These are phyloP conservation scores for Pararge aegeria DNA, from an alignment of 1,140 invertebrate species.

Conservation along the genomic window DNA sequence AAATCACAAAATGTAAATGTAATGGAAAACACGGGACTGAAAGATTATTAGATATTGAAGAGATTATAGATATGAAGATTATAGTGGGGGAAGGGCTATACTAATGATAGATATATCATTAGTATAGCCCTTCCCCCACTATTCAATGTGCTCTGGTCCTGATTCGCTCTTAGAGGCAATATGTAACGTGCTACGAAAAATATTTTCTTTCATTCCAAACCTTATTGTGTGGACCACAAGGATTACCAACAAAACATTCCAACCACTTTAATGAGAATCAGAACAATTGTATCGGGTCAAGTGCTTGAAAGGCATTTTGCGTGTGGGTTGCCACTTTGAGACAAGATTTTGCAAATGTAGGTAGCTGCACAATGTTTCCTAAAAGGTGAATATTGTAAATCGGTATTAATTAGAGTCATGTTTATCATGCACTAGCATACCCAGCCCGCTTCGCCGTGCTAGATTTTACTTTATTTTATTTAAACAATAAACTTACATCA, in stretches of 20 bases:
- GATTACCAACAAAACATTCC: neutral
- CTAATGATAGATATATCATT: too few relatives aligned
- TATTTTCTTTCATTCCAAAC: neutral
- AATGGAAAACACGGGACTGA: too few relatives aligned
- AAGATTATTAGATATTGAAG: too few relatives aligned
- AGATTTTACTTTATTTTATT: too few relatives aligned
- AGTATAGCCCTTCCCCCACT: too few relatives aligned
- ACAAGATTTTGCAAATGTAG: constrained; percentile 1
- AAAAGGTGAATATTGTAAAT: neutral
- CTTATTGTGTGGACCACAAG: neutral
- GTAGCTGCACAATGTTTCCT: neutral
- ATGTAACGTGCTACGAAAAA: neutral
- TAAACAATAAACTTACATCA: too few relatives aligned
- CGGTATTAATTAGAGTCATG: neutral
- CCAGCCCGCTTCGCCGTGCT: too few relatives aligned
- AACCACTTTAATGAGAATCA: neutral
- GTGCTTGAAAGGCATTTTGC: constrained; percentile 22
- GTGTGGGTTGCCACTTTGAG: constrained; percentile 12
- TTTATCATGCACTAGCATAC: too few relatives aligned
- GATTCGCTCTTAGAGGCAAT: neutral
- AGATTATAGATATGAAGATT: too few relatives aligned
- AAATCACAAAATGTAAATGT: too few relatives aligned
- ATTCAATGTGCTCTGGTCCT: neutral
- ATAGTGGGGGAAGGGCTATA: too few relatives aligned
- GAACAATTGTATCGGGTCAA: constrained; percentile 21